A percentile compares a stretch with the other conserved stretches of the same genome.
Evolutionary conservation across 2,797 vertebrate genomes (phyloP).

Genomic region (Schizothorax lantsangensis): DNA sequence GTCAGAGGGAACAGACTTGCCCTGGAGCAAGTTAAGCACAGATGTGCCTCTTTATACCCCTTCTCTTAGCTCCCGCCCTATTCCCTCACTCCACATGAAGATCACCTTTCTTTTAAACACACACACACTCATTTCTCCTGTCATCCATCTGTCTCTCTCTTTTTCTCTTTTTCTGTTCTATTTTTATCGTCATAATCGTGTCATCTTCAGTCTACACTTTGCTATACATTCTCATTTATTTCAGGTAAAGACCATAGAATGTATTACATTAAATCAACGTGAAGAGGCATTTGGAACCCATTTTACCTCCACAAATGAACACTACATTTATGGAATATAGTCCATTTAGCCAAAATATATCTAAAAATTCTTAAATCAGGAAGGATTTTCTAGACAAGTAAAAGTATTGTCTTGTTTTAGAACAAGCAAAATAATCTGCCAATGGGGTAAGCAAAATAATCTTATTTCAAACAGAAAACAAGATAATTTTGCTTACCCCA

Average conservation of each 20-base stretch:
- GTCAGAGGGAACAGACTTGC: constrained; percentile 58
- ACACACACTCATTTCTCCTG: constrained; percentile 51
- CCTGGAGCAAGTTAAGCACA: constrained; percentile 70
- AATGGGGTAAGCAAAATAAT: too few relatives aligned
- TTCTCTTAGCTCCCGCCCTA: constrained; percentile 49
- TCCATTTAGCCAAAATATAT: too few relatives aligned
- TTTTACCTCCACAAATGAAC: neutral
- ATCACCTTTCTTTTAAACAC: constrained; percentile 65
- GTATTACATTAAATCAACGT: neutral
- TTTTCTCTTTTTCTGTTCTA: constrained; percentile 49
- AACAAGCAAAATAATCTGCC: too few relatives aligned
- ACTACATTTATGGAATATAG: too few relatives aligned
- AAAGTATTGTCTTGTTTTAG: too few relatives aligned
- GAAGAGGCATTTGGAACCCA: neutral
- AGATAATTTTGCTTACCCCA: too few relatives aligned
- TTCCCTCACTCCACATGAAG: constrained; percentile 55
- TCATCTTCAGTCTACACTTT: constrained; percentile 42
- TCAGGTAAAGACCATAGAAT: constrained; percentile 4
- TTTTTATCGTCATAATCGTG: constrained; percentile 37
- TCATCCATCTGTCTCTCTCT: constrained; percentile 58
- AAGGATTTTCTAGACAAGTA: too few relatives aligned
- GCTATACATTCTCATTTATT: constrained; percentile 35
- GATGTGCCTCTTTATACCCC: constrained; percentile 58
- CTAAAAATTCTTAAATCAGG: too few relatives aligned
- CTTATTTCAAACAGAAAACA: too few relatives aligned